Evolutionary conservation across 2,888 invertebrate genomes (phyloP).

Genomic region (Eupelmus urozonus): DNA sequence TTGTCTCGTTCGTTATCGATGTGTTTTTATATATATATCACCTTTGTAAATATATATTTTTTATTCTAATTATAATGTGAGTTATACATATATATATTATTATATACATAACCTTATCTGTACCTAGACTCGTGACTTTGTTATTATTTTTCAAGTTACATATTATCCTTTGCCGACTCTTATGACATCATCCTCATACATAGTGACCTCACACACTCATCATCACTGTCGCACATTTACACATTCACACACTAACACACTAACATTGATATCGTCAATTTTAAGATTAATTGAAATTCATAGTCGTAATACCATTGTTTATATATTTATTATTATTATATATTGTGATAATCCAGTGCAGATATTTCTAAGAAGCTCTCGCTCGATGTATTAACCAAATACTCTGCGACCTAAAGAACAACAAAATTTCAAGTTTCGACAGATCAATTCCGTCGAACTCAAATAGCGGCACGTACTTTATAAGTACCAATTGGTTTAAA

Average conservation of each 20-base stretch:
- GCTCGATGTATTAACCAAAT: no score
- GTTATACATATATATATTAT: conserved; percentile 64
- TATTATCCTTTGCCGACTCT: conserved; percentile 11
- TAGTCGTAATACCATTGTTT: conserved; percentile 54
- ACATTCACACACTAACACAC: conserved; percentile 31
- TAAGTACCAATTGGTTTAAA: conserved; percentile 58
- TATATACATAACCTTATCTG: conserved; percentile 41
- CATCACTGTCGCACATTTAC: not conserved
- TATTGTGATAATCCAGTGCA: conserved; percentile 68
- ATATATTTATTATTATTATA: conserved; percentile 46
- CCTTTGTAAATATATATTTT: conserved; percentile 73
- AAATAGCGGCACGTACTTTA: no score
- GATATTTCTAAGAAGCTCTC: conserved; percentile 72
- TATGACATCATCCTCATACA: no score
- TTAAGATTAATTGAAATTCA: conserved; percentile 38
- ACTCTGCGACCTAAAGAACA: no score
- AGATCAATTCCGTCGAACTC: no score
- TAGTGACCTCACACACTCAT: no score
- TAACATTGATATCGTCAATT: conserved; percentile 41
- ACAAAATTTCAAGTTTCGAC: not conserved
- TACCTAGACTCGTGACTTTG: conserved; percentile 50
- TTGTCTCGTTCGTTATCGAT: conserved; percentile 78
- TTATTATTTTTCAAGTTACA: conserved; percentile 32
- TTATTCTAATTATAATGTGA: conserved; percentile 75
- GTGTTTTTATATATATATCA: conserved; percentile 69